These are phyloP conservation scores for Phaonia tiefii DNA, from an alignment of 2,888 invertebrate species.

Conservation along the genomic window DNA sequence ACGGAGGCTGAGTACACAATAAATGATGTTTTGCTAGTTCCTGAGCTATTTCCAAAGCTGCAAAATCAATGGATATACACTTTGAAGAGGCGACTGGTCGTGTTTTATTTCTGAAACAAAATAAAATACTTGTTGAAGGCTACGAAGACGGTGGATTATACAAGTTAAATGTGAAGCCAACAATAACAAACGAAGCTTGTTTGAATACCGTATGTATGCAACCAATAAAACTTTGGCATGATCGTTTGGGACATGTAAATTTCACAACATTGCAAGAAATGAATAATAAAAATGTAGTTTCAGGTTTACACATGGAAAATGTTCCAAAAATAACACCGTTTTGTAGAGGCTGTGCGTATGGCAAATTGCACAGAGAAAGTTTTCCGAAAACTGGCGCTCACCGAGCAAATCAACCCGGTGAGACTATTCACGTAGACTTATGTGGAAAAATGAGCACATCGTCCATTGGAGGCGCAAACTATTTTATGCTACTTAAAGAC, in stretches of 20 bases:
- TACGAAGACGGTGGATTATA: slow-evolving; percentile 57
- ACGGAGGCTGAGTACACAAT: slow-evolving; percentile 31
- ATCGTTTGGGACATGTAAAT: slow-evolving; percentile 29
- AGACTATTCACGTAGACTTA: slow-evolving; percentile 43
- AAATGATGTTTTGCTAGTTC: slow-evolving; percentile 59
- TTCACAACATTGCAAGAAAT: neutral
- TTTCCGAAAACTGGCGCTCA: slow-evolving; percentile 22
- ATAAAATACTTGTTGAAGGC: slow-evolving; percentile 52
- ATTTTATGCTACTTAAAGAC: slow-evolving; percentile 50
- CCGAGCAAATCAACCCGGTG: slow-evolving; percentile 9
- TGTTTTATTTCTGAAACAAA: slow-evolving; percentile 58
- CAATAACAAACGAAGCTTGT: slow-evolving; percentile 49
- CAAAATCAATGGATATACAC: slow-evolving; percentile 55
- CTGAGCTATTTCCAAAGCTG: slow-evolving; percentile 51
- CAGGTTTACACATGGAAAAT: slow-evolving; percentile 36
- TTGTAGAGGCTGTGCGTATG: slow-evolving; percentile 40
- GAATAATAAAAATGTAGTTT: slow-evolving; percentile 44
- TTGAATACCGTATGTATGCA: no score
- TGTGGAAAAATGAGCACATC: slow-evolving; percentile 48
- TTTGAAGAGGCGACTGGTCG: slow-evolving; percentile 52
- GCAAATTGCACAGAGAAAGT: slow-evolving; percentile 37
- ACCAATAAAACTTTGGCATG: slow-evolving; percentile 60
- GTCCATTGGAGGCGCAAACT: slow-evolving; percentile 43
- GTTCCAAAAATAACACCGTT: slow-evolving; percentile 11
- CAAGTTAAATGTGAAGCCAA: slow-evolving; percentile 57